Evolutionary conservation across 2,888 invertebrate species (phyloP).

Genomic region (Stenchaetothrips biformis): DNA sequence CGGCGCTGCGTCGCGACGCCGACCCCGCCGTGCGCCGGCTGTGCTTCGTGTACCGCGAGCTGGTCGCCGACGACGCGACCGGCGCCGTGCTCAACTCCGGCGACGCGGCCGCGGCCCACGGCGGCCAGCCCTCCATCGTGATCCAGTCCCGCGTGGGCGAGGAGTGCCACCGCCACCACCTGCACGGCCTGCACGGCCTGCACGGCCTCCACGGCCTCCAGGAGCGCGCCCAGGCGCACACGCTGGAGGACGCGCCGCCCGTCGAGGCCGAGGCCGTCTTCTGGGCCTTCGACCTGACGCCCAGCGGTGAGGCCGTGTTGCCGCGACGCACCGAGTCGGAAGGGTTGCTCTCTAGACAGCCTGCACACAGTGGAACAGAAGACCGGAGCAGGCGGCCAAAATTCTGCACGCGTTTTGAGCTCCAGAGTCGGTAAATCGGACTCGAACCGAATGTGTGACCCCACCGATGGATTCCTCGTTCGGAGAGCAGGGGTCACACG

Average conservation of each 20-base stretch:
- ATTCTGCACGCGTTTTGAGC: no score
- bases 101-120: slow-evolving; percentile 44
- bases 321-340: neutral
- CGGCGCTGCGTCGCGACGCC: slow-evolving; percentile 30
- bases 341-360: neutral
- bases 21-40: neutral
- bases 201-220: neutral
- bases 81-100: neutral
- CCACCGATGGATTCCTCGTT: neutral
- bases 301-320: slow-evolving; percentile 52
- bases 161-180: slow-evolving; percentile 53
- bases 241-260: neutral
- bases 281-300: slow-evolving; percentile 61
- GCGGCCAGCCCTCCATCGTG: neutral
- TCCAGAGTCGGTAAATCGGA: no score
- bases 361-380: neutral
- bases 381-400: no score
- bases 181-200: slow-evolving; percentile 50
- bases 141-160: slow-evolving; percentile 45
- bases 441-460: neutral
- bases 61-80: neutral
- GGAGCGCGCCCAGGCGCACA: neutral
- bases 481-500: neutral
- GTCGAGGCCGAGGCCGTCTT: slow-evolving; percentile 44
- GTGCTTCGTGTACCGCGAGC: slow-evolving; percentile 19